Evolutionary conservation across 2,888 invertebrate genomes (phyloP), one percentile per base, ranked within the genome.

Genomic region (Synergus gifuensis): DNA sequence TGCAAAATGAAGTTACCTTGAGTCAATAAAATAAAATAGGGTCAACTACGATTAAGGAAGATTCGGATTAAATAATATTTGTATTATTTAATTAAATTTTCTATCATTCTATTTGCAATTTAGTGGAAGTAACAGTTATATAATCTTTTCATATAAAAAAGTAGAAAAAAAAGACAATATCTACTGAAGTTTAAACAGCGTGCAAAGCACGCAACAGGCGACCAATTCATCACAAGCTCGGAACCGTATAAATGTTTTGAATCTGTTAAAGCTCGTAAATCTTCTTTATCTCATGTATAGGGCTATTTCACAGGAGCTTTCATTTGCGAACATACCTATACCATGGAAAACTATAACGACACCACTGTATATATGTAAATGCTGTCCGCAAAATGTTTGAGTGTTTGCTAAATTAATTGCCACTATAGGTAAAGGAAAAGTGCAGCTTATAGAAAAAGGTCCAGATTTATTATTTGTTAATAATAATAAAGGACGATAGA

Each of bases 151-250:
- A 5, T 22, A 60, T 12, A 22, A 22, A 60, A 60, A 60, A 60
- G 11, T 9, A 18, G 8, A 60, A 60, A 54, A 54, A n/a, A 54
- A 16, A 54, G 54, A 18, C 22, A 22, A 9, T n/a, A n/a, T 22
- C 60, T 60, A 22, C 22, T 12, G 11, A 60, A 60, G 60, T 60
- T 60, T 22, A 60, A 60, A 22, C 60, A 54, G 54, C 54, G 2
- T n/a, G 44, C 44, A 46, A 67, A 67, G 44, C 22, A 60, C 60
- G 60, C 67, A 67, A 67, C 67, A 67, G 67, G 67, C 67, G 67
- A 67, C 22, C 44, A 44, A 67, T 67, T 67, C 67, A 67, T 67
- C 44, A 66, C 12, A 12, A 60, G 66, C 42, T 66, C 11, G 22
- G 12, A 60, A 67, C 67, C 11, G 67, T 22, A 67, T 67, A 44